Conservation (phyloP, 37 sponge, comb jelly and placozoan species). For the Ephydatia muelleri region DNA sequence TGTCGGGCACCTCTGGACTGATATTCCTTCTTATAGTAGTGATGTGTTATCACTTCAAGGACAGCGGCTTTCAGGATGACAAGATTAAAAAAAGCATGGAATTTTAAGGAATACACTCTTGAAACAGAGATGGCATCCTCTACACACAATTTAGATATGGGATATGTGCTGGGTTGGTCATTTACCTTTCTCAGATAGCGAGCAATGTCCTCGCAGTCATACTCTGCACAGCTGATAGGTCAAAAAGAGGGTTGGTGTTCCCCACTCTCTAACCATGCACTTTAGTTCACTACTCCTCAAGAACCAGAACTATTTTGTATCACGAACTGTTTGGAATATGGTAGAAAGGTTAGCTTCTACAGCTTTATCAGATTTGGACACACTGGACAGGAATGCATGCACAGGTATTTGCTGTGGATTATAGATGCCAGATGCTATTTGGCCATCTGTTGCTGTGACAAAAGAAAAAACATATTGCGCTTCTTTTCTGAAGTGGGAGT, state of each 20-base stretch:
- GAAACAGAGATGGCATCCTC: slow-evolving; percentile 40
- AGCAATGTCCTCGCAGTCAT: slow-evolving; percentile 8
- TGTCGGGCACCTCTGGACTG: slow-evolving; percentile 37
- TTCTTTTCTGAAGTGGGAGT: slow-evolving; percentile 54
- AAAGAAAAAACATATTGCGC: slow-evolving; percentile 50
- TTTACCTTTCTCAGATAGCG: slow-evolving; percentile 26
- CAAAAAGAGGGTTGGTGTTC: slow-evolving; percentile 46
- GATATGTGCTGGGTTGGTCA: not conserved
- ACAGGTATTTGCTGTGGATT: slow-evolving; percentile 26
- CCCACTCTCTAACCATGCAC: slow-evolving; percentile 39
- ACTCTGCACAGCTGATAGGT: slow-evolving; percentile 49
- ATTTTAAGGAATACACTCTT: slow-evolving; percentile 7
- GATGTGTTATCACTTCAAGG: too few relatives aligned
- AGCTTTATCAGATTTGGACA: not conserved
- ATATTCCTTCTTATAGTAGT: slow-evolving; percentile 40
- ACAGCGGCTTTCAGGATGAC: slow-evolving; percentile 16
- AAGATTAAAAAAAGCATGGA: slow-evolving; percentile 15
- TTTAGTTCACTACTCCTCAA: slow-evolving; percentile 18
- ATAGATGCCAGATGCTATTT: slow-evolving; percentile 37
- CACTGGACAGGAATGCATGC: not conserved
- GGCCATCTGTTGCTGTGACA: slow-evolving; percentile 49
- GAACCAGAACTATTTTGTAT: slow-evolving; percentile 32
- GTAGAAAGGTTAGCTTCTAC: slow-evolving; percentile 25
- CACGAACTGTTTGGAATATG: slow-evolving; percentile 18
- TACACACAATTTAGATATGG: slow-evolving; percentile 27